A percentile compares a stretch with the other conserved stretches of the same genome.
phyloP scores from a whole-genome alignment of 2,797 vertebrate species.

The Psittacula derbiana region DNA sequence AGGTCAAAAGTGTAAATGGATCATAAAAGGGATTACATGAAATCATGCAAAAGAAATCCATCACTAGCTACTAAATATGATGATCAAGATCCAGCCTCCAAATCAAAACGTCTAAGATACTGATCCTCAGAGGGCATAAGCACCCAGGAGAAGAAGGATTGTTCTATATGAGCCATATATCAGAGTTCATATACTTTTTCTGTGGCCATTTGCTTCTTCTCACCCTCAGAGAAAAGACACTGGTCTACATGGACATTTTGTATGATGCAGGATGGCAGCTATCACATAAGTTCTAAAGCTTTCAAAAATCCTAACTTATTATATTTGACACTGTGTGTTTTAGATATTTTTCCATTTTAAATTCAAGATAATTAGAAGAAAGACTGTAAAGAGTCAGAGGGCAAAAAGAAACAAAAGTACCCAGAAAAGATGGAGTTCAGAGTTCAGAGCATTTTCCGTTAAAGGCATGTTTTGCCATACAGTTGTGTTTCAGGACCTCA shows the following conservation, averaged over 20 bases:
- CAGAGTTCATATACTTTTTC: background rate
- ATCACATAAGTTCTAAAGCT: background rate
- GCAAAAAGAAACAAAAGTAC: background rate
- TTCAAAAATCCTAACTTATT: background rate
- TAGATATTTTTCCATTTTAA: background rate
- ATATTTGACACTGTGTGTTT: background rate
- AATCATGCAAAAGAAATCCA: conserved; percentile 53
- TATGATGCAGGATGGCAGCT: conserved; percentile 4
- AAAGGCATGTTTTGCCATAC: background rate
- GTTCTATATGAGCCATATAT: background rate
- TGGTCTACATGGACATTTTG: background rate
- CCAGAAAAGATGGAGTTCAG: background rate
- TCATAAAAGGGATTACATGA: conserved; percentile 50
- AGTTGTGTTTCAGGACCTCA: background rate
- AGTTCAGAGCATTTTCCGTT: background rate
- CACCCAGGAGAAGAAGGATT: background rate
- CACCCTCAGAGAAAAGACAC: background rate
- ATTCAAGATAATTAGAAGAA: conserved; percentile 2
- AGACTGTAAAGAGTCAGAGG: background rate
- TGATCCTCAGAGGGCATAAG: conserved; percentile 1
- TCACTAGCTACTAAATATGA: conserved; percentile 7
- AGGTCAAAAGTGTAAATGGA: conserved; percentile 58
- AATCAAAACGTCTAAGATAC: conserved; percentile 17
- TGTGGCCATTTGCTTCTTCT: background rate
- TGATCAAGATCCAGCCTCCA: conserved; percentile 26